These are phyloP conservation scores for Bombus huntii DNA, from an alignment of 1,140 invertebrate species.

Conservation along the genomic window DNA sequence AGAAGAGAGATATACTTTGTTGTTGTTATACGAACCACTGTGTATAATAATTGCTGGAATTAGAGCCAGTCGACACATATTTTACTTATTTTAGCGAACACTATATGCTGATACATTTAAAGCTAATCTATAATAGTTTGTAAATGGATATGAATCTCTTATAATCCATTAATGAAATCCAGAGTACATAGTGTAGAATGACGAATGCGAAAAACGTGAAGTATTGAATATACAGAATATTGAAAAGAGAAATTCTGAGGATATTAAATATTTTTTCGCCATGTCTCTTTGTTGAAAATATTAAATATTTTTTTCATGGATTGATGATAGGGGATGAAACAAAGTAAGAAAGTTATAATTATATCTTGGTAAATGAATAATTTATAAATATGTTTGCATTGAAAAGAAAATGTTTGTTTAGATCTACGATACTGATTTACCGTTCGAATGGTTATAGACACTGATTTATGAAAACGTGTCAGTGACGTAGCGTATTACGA, in stretches of 20 bases:
- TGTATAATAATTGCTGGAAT: too few relatives aligned
- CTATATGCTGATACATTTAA: too few relatives aligned
- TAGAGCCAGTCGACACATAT: neutral
- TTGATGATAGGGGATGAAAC: neutral
- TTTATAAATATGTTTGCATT: neutral
- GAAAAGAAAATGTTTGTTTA: neutral
- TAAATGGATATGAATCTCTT: neutral
- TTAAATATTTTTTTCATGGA: neutral
- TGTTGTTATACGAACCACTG: too few relatives aligned
- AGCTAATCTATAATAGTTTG: neutral
- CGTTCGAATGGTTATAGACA: neutral
- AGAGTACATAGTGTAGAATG: neutral
- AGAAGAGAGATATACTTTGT: too few relatives aligned
- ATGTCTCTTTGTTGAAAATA: neutral
- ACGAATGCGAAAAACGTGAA: neutral
- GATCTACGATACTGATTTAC: neutral
- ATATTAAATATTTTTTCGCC: neutral
- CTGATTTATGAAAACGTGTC: neutral
- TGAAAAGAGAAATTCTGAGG: neutral
- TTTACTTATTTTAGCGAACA: neutral
- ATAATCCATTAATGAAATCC: neutral
- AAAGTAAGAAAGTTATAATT: neutral
- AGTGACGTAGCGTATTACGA: neutral
- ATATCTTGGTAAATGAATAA: neutral
- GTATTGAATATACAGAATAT: neutral